phyloP scores from a whole-genome alignment of 2,113 vertebrate species.

The Neopipo cinnamomea region DNA sequence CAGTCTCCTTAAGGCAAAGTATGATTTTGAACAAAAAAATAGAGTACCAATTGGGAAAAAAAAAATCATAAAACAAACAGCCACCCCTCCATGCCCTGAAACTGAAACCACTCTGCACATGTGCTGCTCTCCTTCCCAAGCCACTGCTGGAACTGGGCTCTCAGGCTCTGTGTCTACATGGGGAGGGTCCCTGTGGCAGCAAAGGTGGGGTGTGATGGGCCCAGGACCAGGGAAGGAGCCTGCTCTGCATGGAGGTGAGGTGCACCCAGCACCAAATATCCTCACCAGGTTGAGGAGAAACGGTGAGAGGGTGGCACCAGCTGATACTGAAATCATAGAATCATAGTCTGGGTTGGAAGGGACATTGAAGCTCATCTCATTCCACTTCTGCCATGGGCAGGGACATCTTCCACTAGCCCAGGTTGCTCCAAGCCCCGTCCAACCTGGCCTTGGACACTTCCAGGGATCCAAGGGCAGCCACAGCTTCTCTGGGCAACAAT shows the following conservation, averaged over 20 bases:
- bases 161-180: rapidly evolving
- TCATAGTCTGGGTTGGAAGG: not conserved
- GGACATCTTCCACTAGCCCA: not conserved
- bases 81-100: rapidly evolving
- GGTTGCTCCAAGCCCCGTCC: not conserved
- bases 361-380: not conserved
- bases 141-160: not conserved
- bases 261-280: not conserved
- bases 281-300: not conserved
- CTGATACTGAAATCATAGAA: not conserved
- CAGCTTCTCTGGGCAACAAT: not conserved
- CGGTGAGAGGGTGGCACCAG: rapidly evolving
- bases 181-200: not conserved
- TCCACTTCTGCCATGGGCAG: not conserved
- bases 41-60: not conserved
- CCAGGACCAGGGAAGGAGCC: not conserved
- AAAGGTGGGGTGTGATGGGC: not conserved
- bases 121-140: not conserved
- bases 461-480: not conserved
- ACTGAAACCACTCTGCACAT: not conserved
- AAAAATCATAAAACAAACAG: not conserved
- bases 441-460: not conserved
- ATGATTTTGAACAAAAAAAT: not conserved
- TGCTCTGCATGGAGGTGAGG: not conserved
- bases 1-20: not conserved